Evolutionary conservation across 2,888 invertebrate genomes (phyloP), one percentile per base, ranked within the genome.

Genomic region (Xanthia icteritia): DNA sequence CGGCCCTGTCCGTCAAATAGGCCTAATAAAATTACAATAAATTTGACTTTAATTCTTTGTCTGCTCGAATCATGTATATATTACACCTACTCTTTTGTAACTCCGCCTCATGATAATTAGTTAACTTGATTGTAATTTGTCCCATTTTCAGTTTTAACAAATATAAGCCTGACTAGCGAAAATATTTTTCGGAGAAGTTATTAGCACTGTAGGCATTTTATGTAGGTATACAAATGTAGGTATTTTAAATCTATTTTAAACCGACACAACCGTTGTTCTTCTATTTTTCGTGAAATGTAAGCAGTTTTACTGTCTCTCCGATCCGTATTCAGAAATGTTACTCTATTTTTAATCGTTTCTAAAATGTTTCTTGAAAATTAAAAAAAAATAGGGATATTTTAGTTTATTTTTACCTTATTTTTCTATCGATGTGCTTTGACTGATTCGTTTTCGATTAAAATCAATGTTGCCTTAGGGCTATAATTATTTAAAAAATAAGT

Each of bases 291-390:
- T 76, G 6, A 60, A 61, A 27, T 58, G 20, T 36, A 23, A 51
- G 27, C 39, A 23, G 13, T 76, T 74, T 60, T 39, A 74, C 31
- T 76, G 39, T 51, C 13, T 15, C 48, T 23, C 5, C 27, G 13
- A 51, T 31, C 13, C 36, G 23, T 39, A 61, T 74, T 61, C 48
- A 27, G 27, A 48, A 48, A 51, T 60, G 3, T 76, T 48, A 5
- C 17, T 31, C 8, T n/a, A 27, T n/a, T 13, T 51, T 39, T 39
- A 31, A 27, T 39, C 8, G 17, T 60, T 48, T 27, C 5, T 5
- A 48, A 76, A 27, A 74, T 23, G 11, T 58, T 75, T 58, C 20
- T 15, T 15, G n/a, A 45, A 31, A 42, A 17, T 11, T n/a, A n/a
- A n/a, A n/a, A 23, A 6, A 39, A 15, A 11, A 36, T 20, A 31